Conservation (phyloP, 2,113 vertebrate species). For the Nyctibius bracteatus region DNA sequence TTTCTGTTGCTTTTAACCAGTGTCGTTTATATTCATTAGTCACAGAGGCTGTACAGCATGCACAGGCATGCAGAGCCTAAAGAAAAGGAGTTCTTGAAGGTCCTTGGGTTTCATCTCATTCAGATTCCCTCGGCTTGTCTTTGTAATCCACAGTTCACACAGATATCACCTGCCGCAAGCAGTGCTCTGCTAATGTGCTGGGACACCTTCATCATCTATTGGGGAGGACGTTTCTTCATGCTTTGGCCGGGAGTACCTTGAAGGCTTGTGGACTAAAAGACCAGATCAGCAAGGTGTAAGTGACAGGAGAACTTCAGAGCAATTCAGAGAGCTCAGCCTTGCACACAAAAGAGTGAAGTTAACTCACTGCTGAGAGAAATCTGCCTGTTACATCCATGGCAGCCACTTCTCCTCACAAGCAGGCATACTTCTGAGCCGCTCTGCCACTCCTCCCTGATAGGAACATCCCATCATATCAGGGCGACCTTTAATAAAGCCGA, state of each 20-base stretch:
- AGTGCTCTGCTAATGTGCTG: not conserved
- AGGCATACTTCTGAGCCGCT: not conserved
- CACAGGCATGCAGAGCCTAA: not conserved
- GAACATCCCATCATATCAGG: not conserved
- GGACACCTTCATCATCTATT: not conserved
- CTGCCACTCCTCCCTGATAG: not conserved
- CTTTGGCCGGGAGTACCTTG: not conserved
- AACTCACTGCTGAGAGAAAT: not conserved
- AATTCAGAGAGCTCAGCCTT: not conserved
- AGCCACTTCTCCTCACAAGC: not conserved
- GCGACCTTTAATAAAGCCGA: not conserved
- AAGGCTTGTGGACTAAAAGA: not conserved
- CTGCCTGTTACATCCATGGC: not conserved
- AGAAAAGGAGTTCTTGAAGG: not conserved
- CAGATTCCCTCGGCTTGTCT: not conserved
- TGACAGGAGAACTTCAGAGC: not conserved
- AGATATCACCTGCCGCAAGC: rapidly evolving
- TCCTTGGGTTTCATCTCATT: not conserved
- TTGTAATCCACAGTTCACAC: not conserved
- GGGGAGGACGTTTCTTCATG: not conserved
- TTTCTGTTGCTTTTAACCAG: not conserved
- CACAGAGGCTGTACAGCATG: not conserved
- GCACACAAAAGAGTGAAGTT: not conserved
- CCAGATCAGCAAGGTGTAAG: not conserved
- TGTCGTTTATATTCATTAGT: not conserved